phyloP scores from a whole-genome alignment of 2,113 vertebrate species.

The Clinocottus analis region DNA sequence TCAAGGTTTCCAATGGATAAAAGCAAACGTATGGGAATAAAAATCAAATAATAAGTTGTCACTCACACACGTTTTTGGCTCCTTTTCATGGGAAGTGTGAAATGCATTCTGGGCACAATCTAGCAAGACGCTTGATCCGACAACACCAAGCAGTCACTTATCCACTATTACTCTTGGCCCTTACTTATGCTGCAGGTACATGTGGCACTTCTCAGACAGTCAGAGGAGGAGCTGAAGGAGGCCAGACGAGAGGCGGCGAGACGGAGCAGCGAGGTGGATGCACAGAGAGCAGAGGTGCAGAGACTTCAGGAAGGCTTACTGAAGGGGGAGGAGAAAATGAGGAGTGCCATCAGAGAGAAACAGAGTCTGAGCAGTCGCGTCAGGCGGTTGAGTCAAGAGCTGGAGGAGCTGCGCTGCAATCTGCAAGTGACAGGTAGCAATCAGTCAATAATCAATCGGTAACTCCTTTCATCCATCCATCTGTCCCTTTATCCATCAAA shows the following conservation, averaged over 20 bases:
- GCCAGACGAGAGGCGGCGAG: constrained; percentile 35
- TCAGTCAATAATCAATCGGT: constrained; percentile 28
- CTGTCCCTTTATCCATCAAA: constrained; percentile 4
- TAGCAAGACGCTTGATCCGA: constrained; percentile 5
- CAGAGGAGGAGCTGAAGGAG: constrained; percentile 61
- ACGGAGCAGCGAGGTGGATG: constrained; percentile 30
- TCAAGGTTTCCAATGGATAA: constrained; percentile 20
- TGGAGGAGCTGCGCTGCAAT: constrained; percentile 46
- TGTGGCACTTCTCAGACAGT: constrained; percentile 38
- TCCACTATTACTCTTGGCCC: neutral
- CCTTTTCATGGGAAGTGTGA: constrained; percentile 11
- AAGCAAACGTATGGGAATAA: constrained; percentile 21
- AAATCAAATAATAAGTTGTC: constrained; percentile 25
- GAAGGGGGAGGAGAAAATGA: constrained; percentile 46
- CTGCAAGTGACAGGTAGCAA: constrained; percentile 66
- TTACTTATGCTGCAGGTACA: constrained; percentile 44
- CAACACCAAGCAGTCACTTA: neutral
- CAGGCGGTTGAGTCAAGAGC: constrained; percentile 44
- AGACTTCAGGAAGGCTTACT: constrained; percentile 49
- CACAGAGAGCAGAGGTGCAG: constrained; percentile 39
- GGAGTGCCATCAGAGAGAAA: constrained; percentile 44
- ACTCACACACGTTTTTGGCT: constrained; percentile 33
- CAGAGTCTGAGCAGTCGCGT: constrained; percentile 37
- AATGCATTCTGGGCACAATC: constrained; percentile 1
- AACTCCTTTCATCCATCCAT: neutral